Base-by-base conservation (phyloP, 2,888 invertebrate genomes). In the Diaphora mendica region DNA sequence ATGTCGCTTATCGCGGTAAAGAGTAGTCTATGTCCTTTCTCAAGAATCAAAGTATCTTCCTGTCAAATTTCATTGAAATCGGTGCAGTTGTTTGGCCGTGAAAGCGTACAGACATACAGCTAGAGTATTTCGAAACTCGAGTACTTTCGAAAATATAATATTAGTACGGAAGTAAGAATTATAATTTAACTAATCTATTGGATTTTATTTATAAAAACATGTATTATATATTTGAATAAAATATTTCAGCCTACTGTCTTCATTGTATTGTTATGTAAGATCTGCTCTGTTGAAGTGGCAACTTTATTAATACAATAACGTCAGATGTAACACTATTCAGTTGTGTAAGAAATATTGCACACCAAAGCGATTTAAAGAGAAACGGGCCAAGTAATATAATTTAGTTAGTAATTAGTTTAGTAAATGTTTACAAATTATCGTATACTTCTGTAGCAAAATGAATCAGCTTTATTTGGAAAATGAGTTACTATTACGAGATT, bases 401-500 rank as follows among this genome's bases (percentile, higher is more conserved):
- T 23, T 35, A 33, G 33, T 33, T 33, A 44, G 3, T 44, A 72
- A 77, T 64, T 69, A 68, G 44, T 44, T 30, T 48, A 8, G 30
- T 30, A 51, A 30, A 17, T 68, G 20, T 23, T 48, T 17, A 33
- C 17, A 20, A 68, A 77, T 75, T 70, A 64, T 35, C 62, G 26
- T 75, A 67, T 30, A 51, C 51, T 55, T 55, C 11, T 11, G 20
- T 55, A 55, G 7, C n/a, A 55, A 55, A n/a, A 55, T 5, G 9
- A 23, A 51, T 51, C 23, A 51, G 23, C 66, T 77, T 76, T 77
- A 70, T 80, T 82, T 77, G 72, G 20, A 72, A 79, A 80, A 75
- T 23, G 76, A 77, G 75, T 82, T 79, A 78, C 81, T 35, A 84
- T 84, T 87, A 82, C 81, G 80, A 51, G 64, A 80, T 51, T 23